Conservation (phyloP, 2,888 invertebrate species). For the Cremastinae sp. region DNA sequence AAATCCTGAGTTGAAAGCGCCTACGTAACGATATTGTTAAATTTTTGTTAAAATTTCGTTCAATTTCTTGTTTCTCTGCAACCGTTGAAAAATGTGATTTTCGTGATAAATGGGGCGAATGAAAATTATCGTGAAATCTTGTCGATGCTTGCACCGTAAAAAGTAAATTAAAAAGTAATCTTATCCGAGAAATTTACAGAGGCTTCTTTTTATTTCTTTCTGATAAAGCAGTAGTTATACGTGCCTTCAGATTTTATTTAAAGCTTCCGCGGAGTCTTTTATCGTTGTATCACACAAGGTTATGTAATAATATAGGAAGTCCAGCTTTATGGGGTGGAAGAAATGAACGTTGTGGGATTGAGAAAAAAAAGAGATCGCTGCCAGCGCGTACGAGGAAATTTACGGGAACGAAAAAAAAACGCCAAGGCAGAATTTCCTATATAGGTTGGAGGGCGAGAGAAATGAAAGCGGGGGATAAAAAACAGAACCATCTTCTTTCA, state of each 20-base stretch:
- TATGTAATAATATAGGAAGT: constrained; percentile 53
- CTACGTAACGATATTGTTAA: no score
- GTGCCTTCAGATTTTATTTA: constrained; percentile 52
- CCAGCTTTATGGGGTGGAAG: constrained; percentile 55
- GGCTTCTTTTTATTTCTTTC: no score
- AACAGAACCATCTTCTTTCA: constrained; percentile 30
- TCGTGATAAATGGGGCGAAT: not conserved
- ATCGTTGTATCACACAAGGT: constrained; percentile 57
- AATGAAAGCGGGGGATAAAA: constrained; percentile 13
- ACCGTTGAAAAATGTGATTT: no score
- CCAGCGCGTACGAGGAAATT: constrained; percentile 57
- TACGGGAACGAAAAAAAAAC: constrained; percentile 39
- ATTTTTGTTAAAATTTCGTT: no score
- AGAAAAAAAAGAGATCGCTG: constrained; percentile 36
- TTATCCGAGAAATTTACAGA: constrained; percentile 37
- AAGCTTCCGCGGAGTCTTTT: constrained; percentile 30
- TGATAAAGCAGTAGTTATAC: constrained; percentile 53
- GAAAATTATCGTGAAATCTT: constrained; percentile 33
- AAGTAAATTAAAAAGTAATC: constrained; percentile 31
- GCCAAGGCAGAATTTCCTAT: constrained; percentile 9
- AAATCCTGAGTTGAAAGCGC: not conserved
- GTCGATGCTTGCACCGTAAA: not conserved
- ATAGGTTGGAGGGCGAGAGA: not conserved
- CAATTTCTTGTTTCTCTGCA: no score
- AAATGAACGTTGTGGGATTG: constrained; percentile 26